phyloP scores from a whole-genome alignment of 2,888 invertebrate genomes.

The Meteorus cinctellus region DNA sequence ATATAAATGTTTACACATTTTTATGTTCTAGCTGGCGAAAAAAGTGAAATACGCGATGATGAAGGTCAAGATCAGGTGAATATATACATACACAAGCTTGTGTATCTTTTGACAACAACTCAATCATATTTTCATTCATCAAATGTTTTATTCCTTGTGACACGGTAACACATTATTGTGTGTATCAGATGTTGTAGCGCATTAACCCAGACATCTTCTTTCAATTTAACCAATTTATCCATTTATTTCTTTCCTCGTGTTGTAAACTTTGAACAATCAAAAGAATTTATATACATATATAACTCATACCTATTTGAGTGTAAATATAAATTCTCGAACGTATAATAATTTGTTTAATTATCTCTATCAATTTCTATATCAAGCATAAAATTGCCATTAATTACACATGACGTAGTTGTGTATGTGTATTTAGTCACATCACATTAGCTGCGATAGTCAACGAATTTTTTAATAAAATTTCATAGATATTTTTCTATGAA shows the following conservation, averaged over 20 bases:
- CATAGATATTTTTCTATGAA: too few relatives aligned
- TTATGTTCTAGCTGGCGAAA: neutral
- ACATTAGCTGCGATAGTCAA: neutral
- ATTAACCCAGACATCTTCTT: neutral
- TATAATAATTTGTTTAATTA: neutral
- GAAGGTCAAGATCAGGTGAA: neutral
- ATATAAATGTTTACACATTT: neutral
- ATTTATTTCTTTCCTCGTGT: neutral
- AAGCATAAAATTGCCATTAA: neutral
- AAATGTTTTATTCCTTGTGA: neutral
- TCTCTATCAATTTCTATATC: neutral
- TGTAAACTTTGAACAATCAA: neutral
- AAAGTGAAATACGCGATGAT: neutral
- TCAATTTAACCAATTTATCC: conserved; percentile 8
- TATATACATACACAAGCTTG: neutral
- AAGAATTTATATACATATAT: neutral
- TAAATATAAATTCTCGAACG: neutral
- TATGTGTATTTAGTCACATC: neutral
- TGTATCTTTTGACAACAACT: too few relatives aligned
- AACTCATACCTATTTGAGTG: neutral
- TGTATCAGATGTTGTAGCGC: neutral
- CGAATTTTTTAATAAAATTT: neutral
- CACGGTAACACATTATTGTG: neutral
- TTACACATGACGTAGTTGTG: neutral
- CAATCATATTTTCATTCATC: conserved; percentile 3